A percentile compares a stretch with the other conserved stretches of the same genome.
Evolutionary conservation across 2,888 invertebrate species (phyloP).

Genomic region (Hydrotaea cyrtoneurina): DNA sequence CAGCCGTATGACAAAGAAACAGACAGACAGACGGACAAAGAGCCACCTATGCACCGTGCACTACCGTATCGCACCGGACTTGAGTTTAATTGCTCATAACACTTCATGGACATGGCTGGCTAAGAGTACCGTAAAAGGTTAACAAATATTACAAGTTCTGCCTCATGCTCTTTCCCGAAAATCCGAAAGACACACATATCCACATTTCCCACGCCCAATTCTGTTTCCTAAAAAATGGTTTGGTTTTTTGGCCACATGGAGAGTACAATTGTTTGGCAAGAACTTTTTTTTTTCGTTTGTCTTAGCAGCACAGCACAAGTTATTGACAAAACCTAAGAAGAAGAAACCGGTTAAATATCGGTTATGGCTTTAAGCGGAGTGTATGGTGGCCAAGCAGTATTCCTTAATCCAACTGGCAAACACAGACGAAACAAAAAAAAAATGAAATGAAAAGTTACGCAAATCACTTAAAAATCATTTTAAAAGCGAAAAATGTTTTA

Average conservation of each 20-base stretch:
- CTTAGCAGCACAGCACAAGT: neutral
- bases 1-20: slow-evolving; percentile 6
- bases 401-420: neutral
- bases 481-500: slow-evolving; percentile 36
- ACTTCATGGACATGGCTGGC: slow-evolving; percentile 45
- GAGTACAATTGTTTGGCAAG: slow-evolving; percentile 15
- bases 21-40: neutral
- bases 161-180: neutral
- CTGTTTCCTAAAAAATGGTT: slow-evolving; percentile 36
- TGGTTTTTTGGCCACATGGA: slow-evolving; percentile 18
- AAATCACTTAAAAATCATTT: slow-evolving; percentile 41
- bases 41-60: neutral
- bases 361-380: neutral
- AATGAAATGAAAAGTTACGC: slow-evolving; percentile 62
- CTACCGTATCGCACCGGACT: neutral
- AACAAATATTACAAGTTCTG: slow-evolving; percentile 31
- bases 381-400: neutral
- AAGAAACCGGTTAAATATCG: slow-evolving; percentile 4
- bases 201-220: slow-evolving; percentile 64
- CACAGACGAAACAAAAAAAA: neutral
- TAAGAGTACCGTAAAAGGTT: slow-evolving; percentile 60
- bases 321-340: neutral
- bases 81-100: slow-evolving; percentile 30
- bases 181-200: neutral
- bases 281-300: slow-evolving; percentile 1